Evolutionary conservation across 2,797 vertebrate genomes (phyloP).

Genomic region (Pteropus rufus): DNA sequence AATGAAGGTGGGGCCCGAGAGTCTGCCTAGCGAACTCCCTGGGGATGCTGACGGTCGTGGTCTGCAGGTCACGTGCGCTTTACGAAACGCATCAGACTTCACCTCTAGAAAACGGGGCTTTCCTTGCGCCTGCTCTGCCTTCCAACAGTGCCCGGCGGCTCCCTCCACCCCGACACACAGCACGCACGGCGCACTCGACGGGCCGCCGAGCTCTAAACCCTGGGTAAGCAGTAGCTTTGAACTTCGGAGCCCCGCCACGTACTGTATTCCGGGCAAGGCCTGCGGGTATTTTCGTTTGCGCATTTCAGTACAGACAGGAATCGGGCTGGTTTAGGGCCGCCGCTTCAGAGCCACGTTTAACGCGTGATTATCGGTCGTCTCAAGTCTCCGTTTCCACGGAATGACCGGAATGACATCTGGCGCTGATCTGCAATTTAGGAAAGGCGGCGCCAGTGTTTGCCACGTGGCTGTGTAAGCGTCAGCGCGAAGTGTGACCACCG

Average conservation of each 20-base stretch:
- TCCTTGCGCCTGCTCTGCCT: not conserved
- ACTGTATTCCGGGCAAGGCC: fast-evolving
- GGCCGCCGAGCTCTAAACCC: not conserved
- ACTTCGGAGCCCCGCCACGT: not conserved
- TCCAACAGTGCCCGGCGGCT: no score
- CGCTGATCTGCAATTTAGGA: not conserved
- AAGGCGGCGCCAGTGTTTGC: not conserved
- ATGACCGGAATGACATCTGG: not conserved
- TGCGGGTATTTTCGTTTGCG: not conserved
- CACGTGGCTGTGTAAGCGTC: not conserved
- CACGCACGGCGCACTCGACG: not conserved
- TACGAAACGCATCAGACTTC: no score
- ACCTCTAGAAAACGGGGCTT: not conserved
- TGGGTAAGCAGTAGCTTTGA: not conserved
- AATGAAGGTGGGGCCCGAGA: not conserved
- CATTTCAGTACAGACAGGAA: not conserved
- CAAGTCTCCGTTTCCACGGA: not conserved
- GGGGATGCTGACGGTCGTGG: not conserved
- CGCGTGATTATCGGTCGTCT: not conserved
- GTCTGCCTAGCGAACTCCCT: not conserved
- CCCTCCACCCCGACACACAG: not conserved
- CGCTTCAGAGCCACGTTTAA: not conserved
- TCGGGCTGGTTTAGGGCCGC: not conserved
- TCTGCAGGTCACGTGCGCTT: not conserved
- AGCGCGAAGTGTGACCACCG: not conserved